Evolutionary conservation across 2,888 invertebrate species (phyloP), one percentile per base, ranked within the genome.

Genomic region (Polymixis flavicincta): DNA sequence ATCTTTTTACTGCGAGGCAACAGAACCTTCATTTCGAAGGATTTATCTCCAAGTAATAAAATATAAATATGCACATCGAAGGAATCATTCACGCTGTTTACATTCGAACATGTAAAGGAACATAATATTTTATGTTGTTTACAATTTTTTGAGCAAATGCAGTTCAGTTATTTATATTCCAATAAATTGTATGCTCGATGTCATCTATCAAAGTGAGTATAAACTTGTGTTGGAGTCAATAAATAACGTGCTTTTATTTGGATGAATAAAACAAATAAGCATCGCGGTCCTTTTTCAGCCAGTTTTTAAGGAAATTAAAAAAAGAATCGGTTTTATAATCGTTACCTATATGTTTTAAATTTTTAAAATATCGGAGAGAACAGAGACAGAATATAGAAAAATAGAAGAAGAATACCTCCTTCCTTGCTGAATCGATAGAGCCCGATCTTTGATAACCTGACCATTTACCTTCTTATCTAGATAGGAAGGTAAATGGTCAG

Each of bases 31-130:
- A n/a, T 67, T 64, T 22, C 14, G 42, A 28, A 55, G 25, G 54
- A 74, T 83, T 83, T 83, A 73, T 73, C 6, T 13, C 54, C 42
- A 28, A 28, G 17, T 63, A 66, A 74, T 77, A 83, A 83, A 76
- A 63, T 70, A 71, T 71, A 57, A 72, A 75, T 63, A 60, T 76
- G 60, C 48, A 67, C 17, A 71, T 73, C 25, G 45, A 71, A 71
- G 74, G 45, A 77, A 75, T 69, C 54, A 76, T 77, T 71, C n/a
- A 32, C 32, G 9, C 50, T 52, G 70, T 57, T 76, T 72, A 83
- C 55, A 57, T 63, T 76, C 8, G 14, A 37, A 73, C 22, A 42
- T 73, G 48, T 54, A 69, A 74, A 76, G 61, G n/a, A 70, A 66
- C 28, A 48, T 57, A 13, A 55, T 63, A 63, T 82, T 79, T 74